A percentile compares a stretch with the other conserved stretches of the same genome.
These are phyloP conservation scores for Aplidium turbinatum DNA, from an alignment of 23 tunicate genomes.

Conservation along the genomic window DNA sequence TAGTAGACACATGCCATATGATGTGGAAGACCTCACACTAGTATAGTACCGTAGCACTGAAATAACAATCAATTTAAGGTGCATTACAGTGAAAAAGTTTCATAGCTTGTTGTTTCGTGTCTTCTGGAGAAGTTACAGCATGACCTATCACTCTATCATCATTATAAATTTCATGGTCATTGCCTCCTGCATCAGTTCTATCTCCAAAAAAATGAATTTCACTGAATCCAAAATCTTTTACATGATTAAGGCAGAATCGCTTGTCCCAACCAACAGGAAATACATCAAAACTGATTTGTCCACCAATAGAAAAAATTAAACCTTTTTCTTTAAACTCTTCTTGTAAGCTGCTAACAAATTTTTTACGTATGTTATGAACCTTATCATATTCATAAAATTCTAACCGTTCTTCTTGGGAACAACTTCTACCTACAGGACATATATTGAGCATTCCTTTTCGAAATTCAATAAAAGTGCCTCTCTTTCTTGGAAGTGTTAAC, in stretches of 20 bases:
- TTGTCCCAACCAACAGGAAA: slow-evolving; percentile 99
- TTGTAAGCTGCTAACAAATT: slow-evolving; percentile 59
- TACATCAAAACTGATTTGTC: slow-evolving; percentile 97
- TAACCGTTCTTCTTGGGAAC: slow-evolving; percentile 83
- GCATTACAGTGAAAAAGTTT: too few species aligned
- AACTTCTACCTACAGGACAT: slow-evolving; percentile 96
- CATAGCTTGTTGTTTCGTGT: slow-evolving; percentile 62
- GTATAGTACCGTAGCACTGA: too few species aligned
- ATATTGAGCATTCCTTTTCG: slow-evolving; percentile 98
- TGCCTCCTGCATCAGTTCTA: slow-evolving; percentile 94
- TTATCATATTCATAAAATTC: slow-evolving; percentile 88
- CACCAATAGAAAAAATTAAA: slow-evolving; percentile 97
- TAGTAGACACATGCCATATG: too few species aligned
- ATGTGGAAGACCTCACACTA: too few species aligned
- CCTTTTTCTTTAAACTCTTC: slow-evolving; percentile 75
- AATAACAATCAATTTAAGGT: too few species aligned
- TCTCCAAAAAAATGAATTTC: slow-evolving; percentile 99
- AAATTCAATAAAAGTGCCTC: slow-evolving; percentile 98
- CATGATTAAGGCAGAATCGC: slow-evolving; percentile 76
- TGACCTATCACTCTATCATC: slow-evolving; percentile 82
- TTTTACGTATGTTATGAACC: slow-evolving; percentile 67
- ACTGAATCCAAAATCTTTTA: slow-evolving; percentile 50
- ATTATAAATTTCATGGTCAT: slow-evolving; percentile 84
- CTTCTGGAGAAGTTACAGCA: slow-evolving; percentile 92
- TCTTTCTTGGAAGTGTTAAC: slow-evolving; percentile 68